Evolutionary conservation across 2,888 invertebrate species (phyloP), one percentile per base, ranked within the genome.

Genomic region (Boloria selene): DNA sequence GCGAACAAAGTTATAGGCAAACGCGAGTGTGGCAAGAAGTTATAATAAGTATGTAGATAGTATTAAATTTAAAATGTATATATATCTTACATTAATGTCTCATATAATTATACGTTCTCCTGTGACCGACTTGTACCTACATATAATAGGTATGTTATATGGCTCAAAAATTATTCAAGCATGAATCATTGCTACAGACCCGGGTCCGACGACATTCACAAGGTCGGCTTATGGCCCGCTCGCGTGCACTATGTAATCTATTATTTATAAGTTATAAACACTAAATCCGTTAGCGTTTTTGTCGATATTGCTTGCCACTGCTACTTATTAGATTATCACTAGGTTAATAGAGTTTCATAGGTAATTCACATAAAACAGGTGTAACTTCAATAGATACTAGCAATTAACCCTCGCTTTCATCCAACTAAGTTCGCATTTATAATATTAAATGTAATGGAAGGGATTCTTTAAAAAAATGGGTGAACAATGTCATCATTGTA

Each of bases 151-250:
- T 38, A 38, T 3, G 10, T 22, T 38, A 38, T 38, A 38, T 7
- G 7, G 7, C 10, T 67, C 72, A 73, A 72, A 73, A 73, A 70
- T 75, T 31, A 72, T 77, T 73, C 71, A 64, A 52, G 62, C 72
- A 72, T 85, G 85, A 86, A 73, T 83, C 84, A 83, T 72, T 73
- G 68, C 72, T 78, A 72, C 71, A 65, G 80, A 80, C 76, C 81
- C 82, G 80, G 81, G 75, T 75, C 78, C 78, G 76, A 81, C 73
- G 85, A 84, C 84, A 83, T 84, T 85, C 75, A 79, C 87, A 90
- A 89, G 89, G 88, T 84, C 87, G 85, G 13, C 51, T 59, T 61
- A 58, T 64, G 64, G 49, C 56, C 58, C 64, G 53, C 64, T 64
- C 63, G 66, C 66, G 62, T 67, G 62, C 62, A 63, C 66, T 59